Base-by-base conservation (phyloP, 2,888 invertebrate genomes). In the Dioctria rufipes region DNA sequence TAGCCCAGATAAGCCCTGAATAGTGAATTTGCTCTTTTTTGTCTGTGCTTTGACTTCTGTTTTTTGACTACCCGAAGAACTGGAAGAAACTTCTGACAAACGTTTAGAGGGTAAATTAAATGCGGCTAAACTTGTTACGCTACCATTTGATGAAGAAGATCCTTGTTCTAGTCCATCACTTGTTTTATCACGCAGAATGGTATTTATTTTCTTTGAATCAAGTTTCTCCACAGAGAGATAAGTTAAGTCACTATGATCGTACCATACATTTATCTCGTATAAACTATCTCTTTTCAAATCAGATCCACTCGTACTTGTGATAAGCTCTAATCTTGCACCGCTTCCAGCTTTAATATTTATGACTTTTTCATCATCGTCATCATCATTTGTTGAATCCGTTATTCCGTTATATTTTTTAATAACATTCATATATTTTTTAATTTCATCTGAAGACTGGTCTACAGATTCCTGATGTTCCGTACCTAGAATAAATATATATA, bases 191-290 rank as follows among this genome's bases (percentile, higher is more conserved):
- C 60, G n/a, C 25, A 78, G 11, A 51, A 71, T 8, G 6, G 65
- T 61, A 13, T 49, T 63, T 25, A 71, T 40, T 9, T 78, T 78
- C 25, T 82, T 83, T 6, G 39, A 9, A 8, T 83, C 81, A 1
- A 84, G 39, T n/a, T 83, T 83, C 80, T 85, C 84, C 39, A 85
- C 80, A 8, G 83, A 83, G 39, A 85, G 79, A 63, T 81, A 84
- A 60, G 81, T 75, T 60, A 85, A 81, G 69, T 84, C 84, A 51
- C 84, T 83, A 58, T 82, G 69, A 42, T 84, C 84, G 43, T 82
- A 83, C n/a, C 75, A 81, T 49, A 84, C 49, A 77, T 81, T 83
- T 2, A 85, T 80, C 81, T 84, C 84, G 46, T 84, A 85, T n/a
- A 80, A 51, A 51, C 80, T 83, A 4, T 83, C 82, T 49, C 80